These are phyloP conservation scores for Cassiopea xamachana DNA, from an alignment of 30 jellyfish, hydroid and myxozoan genomes.

Conservation along the genomic window DNA sequence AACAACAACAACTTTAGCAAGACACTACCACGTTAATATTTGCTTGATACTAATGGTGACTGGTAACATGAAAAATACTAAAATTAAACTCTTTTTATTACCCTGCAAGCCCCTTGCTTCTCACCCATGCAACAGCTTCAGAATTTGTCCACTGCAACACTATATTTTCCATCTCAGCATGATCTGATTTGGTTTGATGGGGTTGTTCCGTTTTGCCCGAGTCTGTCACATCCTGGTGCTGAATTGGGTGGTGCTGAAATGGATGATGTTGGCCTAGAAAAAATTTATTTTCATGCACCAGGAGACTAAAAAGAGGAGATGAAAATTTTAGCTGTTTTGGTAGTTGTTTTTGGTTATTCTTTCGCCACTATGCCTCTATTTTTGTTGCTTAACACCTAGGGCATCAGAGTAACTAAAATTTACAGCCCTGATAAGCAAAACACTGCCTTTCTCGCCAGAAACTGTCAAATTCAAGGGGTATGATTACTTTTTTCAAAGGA, in stretches of 20 bases:
- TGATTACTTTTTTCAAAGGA: too few relatives aligned
- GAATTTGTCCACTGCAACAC: background rate
- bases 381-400: too few relatives aligned
- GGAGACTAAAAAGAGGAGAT: background rate
- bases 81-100: background rate
- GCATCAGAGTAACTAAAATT: too few relatives aligned
- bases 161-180: background rate
- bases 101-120: background rate
- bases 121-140: background rate
- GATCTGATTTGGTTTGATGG: background rate
- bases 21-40: too few relatives aligned
- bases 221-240: background rate
- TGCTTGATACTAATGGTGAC: too few relatives aligned
- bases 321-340: background rate
- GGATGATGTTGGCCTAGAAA: conserved; percentile 17
- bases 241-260: background rate
- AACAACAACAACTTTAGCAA: too few relatives aligned
- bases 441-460: too few relatives aligned
- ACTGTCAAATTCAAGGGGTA: too few relatives aligned
- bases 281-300: background rate
- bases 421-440: too few relatives aligned
- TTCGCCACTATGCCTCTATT: too few relatives aligned
- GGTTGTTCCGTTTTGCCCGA: background rate
- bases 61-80: too few relatives aligned
- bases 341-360: too few relatives aligned